These are phyloP conservation scores for Bombus waltoni DNA, from an alignment of 1,140 invertebrate species.

Conservation along the genomic window DNA sequence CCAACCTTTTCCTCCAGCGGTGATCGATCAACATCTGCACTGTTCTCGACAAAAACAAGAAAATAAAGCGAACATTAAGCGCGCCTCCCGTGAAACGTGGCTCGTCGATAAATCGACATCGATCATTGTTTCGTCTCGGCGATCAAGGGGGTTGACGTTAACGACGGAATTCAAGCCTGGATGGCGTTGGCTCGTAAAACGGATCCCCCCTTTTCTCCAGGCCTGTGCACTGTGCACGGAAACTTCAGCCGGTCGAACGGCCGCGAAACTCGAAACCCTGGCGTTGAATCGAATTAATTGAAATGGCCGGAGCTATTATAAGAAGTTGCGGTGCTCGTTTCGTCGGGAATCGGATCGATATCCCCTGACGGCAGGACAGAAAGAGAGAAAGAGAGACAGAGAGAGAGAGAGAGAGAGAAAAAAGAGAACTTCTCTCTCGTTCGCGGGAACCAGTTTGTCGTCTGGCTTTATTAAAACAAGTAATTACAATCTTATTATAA, in stretches of 20 bases:
- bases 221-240: neutral
- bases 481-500: slow-evolving; percentile 57
- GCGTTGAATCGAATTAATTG: slow-evolving; percentile 60
- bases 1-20: too few relatives aligned
- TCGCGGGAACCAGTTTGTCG: slow-evolving; percentile 47
- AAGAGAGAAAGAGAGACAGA: neutral
- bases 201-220: neutral
- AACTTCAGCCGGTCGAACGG: neutral
- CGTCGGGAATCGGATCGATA: slow-evolving; percentile 41
- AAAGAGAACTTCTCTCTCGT: neutral
- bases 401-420: too few relatives aligned
- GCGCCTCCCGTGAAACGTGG: neutral
- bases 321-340: slow-evolving; percentile 36
- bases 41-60: neutral
- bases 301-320: slow-evolving; percentile 56
- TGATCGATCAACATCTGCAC: slow-evolving; percentile 1
- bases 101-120: slow-evolving; percentile 34
- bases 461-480: slow-evolving; percentile 57
- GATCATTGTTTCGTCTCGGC: slow-evolving; percentile 49
- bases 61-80: neutral
- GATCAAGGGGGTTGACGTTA: slow-evolving; percentile 42
- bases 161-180: slow-evolving; percentile 36
- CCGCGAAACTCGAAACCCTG: slow-evolving; percentile 42
- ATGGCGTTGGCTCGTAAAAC: slow-evolving; percentile 32
- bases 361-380: neutral